Base-by-base conservation (phyloP, 2,888 invertebrate species). In the Carcina quercana region DNA sequence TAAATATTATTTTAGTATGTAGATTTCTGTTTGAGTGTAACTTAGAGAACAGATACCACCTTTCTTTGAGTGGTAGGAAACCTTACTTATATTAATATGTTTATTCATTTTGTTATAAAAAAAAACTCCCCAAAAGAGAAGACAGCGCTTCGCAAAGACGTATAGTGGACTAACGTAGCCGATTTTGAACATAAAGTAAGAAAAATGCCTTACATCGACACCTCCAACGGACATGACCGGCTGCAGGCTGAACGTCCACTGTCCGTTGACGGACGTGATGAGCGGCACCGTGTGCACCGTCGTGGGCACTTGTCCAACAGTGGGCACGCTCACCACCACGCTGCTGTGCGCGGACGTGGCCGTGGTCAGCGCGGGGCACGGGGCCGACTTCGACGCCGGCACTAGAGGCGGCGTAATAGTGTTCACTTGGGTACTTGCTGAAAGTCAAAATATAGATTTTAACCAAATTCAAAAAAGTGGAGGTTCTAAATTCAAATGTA, bases 171-270 rank as follows among this genome's bases (percentile, higher is more conserved):
- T n/a, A n/a, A n/a, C n/a, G n/a, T n/a, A n/a, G n/a, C n/a, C n/a
- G n/a, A n/a, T n/a, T n/a, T n/a, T n/a, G n/a, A n/a, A n/a, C n/a
- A n/a, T n/a, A n/a, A n/a, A n/a, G n/a, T n/a, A n/a, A n/a, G n/a
- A n/a, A n/a, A n/a, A n/a, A n/a, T n/a, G n/a, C n/a, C 78, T 69
- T 25, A 79, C 79, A 42, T 80, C 75, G 6, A 68, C 43, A 7
- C 65, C 66, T 0, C 80, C 80, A 1, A 83, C 78, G 0, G 82
- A 79, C 78, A 82, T 76, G 28, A 82, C 62, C 0, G 83, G 80
- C 45, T 80, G 82, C 32, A 82, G 48, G 38, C 80, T 78, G 49
- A 82, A 74, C 42, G 76, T 78, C 80, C 82, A 82, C 43, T 83
- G 82, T 5, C 83, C 83, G 24, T 83, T 83, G 35, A 83, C 71